Percentiles rank a stretch among this genome's conserved stretches.
Evolutionary conservation across 1,140 invertebrate species (phyloP).

Genomic region (Ericerus pela): DNA sequence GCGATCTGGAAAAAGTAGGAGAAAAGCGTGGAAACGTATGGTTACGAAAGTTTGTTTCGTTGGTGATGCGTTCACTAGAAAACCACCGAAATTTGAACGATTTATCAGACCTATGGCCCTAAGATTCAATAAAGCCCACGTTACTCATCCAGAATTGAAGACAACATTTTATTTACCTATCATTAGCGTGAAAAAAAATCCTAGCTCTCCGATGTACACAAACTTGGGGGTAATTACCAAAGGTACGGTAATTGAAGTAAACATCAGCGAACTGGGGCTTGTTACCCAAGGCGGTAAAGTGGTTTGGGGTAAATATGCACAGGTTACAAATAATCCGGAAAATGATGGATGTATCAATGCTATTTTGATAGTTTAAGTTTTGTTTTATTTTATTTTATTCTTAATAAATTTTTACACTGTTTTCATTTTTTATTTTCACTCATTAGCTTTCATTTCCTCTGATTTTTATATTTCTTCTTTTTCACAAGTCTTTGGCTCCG

Average conservation of each 20-base stretch:
- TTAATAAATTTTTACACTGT: no score
- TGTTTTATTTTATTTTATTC: no score
- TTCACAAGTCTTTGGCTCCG: no score
- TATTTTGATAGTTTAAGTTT: conserved; percentile 83
- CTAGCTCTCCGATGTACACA: conserved; percentile 93
- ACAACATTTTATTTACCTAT: conserved; percentile 97
- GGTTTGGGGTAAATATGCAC: conserved; percentile 99
- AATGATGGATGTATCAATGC: conserved; percentile 99
- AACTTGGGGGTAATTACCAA: conserved; percentile 97
- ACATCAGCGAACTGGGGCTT: conserved; percentile 95
- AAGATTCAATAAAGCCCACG: conserved; percentile 91
- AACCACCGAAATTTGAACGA: conserved; percentile 98
- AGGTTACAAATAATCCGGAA: conserved; percentile 99
- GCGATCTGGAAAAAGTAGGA: conserved; percentile 81
- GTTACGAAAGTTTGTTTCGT: conserved; percentile 98
- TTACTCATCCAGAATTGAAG: conserved; percentile 97
- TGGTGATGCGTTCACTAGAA: conserved; percentile 94
- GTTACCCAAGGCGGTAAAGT: conserved; percentile 99
- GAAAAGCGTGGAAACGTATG: conserved; percentile 99
- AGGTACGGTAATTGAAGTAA: conserved; percentile 93
- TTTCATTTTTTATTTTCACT: no score
- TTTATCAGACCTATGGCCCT: conserved; percentile 98
- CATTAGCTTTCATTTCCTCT: no score
- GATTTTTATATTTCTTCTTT: no score
- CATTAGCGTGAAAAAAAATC: conserved; percentile 99